Conservation (phyloP, 2,888 invertebrate species). For the Macrophya annulata region DNA sequence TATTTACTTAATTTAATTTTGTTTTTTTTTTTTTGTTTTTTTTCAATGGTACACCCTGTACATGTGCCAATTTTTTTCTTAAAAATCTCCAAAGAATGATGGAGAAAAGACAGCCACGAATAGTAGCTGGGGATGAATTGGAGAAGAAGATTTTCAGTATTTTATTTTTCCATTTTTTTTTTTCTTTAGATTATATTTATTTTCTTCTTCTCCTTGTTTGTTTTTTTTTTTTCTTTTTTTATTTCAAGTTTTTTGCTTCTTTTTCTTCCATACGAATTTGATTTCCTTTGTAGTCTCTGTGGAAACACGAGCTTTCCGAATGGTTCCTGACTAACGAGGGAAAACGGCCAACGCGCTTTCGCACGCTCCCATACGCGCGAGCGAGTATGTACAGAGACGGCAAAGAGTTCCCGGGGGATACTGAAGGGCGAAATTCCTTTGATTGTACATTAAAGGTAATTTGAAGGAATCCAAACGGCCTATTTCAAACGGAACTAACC, state of each 20-base stretch:
- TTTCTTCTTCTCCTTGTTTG: neutral
- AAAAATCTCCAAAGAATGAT: no score
- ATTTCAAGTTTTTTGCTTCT: neutral
- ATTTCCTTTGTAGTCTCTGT: conserved; percentile 47
- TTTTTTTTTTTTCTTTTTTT: neutral
- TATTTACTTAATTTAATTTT: no score
- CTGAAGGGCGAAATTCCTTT: conserved; percentile 32
- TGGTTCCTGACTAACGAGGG: conserved; percentile 39
- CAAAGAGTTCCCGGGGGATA: conserved; percentile 44
- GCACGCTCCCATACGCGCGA: conserved; percentile 23
- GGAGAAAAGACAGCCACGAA: no score
- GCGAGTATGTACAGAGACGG: conserved; percentile 5
- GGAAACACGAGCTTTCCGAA: neutral
- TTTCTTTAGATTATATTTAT: neutral
- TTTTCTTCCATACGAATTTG: conserved; percentile 30
- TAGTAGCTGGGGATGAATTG: no score
- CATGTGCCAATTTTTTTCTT: no score
- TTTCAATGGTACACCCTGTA: no score
- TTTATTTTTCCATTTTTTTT: no score
- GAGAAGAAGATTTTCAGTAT: no score
- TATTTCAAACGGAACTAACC: neutral
- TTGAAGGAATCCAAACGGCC: conserved; percentile 25
- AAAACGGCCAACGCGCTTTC: conserved; percentile 45
- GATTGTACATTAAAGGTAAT: conserved; percentile 52
- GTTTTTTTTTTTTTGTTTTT: no score